Percentiles rank a stretch among this genome's conserved stretches.
These are phyloP conservation scores for Luidia sarsii DNA, from an alignment of 53 echinoderm and acorn worm species.

Conservation along the genomic window DNA sequence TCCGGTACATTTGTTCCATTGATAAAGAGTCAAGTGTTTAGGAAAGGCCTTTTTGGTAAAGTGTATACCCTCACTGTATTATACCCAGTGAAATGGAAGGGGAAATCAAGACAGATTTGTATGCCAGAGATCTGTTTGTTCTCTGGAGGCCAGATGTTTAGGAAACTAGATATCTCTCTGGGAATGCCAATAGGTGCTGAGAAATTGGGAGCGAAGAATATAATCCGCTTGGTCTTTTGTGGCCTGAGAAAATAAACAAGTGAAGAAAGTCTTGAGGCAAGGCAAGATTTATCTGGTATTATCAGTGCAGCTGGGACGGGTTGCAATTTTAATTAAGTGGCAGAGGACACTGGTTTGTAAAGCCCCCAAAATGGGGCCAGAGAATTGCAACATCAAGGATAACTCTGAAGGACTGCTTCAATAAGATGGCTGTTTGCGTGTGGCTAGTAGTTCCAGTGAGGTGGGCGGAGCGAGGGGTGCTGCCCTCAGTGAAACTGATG, in stretches of 20 bases:
- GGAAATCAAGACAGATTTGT: not conserved
- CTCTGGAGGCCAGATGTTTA: not conserved
- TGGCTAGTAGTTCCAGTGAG: not conserved
- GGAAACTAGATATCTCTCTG: not conserved
- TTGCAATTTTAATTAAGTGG: not conserved
- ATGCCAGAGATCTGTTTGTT: not conserved
- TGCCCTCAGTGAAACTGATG: not conserved
- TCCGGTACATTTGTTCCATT: too few relatives aligned
- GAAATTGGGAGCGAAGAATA: too few relatives aligned
- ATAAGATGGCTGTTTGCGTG: constrained; percentile 26
- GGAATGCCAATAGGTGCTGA: too few relatives aligned
- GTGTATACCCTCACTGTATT: not conserved
- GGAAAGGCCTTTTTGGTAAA: too few relatives aligned
- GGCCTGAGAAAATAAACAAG: constrained; percentile 3
- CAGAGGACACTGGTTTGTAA: too few relatives aligned
- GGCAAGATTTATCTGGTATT: not conserved
- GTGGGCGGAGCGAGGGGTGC: not conserved
- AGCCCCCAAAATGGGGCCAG: too few relatives aligned
- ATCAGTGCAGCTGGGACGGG: not conserved
- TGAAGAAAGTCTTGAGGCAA: constrained; percentile 17
- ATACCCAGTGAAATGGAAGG: not conserved
- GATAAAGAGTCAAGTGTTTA: too few relatives aligned
- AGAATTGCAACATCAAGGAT: not conserved
- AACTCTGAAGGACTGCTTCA: not conserved
- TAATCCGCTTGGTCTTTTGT: not conserved